Conservation (phyloP, 2,113 vertebrate genomes). For the Tachysurus vachellii region DNA sequence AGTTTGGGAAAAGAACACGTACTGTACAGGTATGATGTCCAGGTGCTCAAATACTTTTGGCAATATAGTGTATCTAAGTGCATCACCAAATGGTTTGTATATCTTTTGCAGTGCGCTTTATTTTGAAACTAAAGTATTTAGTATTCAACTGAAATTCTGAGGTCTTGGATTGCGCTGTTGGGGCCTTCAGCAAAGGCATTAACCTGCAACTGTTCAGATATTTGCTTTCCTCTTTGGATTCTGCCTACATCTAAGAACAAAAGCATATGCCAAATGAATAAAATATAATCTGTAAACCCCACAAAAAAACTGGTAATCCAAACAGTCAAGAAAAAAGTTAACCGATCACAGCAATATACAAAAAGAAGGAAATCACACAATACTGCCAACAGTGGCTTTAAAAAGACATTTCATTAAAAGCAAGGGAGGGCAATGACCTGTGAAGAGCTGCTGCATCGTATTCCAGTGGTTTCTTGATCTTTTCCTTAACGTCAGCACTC, state of each 20-base stretch:
- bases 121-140: not conserved
- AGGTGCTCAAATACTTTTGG: not conserved
- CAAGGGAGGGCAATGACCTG: conserved; percentile 20
- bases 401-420: not conserved
- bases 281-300: not conserved
- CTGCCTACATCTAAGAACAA: not conserved
- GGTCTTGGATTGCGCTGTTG: not conserved
- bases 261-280: not conserved
- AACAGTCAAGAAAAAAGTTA: not conserved
- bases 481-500: conserved; percentile 51
- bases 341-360: not conserved
- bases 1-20: not conserved
- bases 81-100: not conserved
- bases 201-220: not conserved
- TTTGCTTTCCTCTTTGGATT: not conserved
- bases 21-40: not conserved
- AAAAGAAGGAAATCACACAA: no score
- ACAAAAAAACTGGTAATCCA: not conserved
- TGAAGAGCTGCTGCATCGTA: not conserved
- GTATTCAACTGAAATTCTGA: not conserved
- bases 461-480: conserved; percentile 1
- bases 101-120: not conserved
- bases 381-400: not conserved
- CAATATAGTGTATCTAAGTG: not conserved
- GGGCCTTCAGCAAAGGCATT: not conserved